A percentile compares a stretch with the other conserved stretches of the same genome.
Evolutionary conservation across 2,797 vertebrate species (phyloP).

Genomic region (Sphenopsis melanotis): DNA sequence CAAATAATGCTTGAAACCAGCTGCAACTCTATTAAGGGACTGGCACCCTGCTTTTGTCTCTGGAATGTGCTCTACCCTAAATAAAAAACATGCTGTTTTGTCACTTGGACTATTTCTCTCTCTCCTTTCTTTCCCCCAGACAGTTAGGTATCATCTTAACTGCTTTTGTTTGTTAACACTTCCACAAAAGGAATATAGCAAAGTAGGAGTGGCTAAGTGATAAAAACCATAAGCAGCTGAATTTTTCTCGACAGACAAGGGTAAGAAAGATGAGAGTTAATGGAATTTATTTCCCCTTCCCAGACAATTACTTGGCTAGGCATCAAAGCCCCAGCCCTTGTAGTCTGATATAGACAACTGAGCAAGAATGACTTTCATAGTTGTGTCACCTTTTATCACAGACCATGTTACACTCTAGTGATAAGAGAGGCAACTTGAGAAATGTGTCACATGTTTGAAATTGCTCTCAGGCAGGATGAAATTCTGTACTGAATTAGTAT

Average conservation of each 20-base stretch:
- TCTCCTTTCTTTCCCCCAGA: background rate
- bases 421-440: conserved; percentile 58
- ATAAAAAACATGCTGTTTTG: background rate
- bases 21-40: background rate
- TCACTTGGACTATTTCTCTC: background rate
- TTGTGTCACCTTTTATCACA: conserved; percentile 44
- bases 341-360: conserved; percentile 15
- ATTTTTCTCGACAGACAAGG: background rate
- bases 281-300: background rate
- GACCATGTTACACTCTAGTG: background rate
- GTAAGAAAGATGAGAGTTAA: background rate
- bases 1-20: background rate
- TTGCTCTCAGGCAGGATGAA: conserved; percentile 10
- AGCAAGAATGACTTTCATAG: conserved; percentile 58
- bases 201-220: background rate
- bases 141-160: background rate
- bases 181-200: background rate
- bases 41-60: background rate
- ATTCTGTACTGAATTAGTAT: background rate
- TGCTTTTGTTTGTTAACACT: conserved; percentile 1
- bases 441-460: conserved; percentile 34
- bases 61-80: background rate
- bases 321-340: conserved; percentile 35
- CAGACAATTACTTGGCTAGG: conserved; percentile 40
- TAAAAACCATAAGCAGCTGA: background rate